phyloP scores from a whole-genome alignment of 30 jellyfish, hydroid and myxozoan species.

The Morbakka virulenta region DNA sequence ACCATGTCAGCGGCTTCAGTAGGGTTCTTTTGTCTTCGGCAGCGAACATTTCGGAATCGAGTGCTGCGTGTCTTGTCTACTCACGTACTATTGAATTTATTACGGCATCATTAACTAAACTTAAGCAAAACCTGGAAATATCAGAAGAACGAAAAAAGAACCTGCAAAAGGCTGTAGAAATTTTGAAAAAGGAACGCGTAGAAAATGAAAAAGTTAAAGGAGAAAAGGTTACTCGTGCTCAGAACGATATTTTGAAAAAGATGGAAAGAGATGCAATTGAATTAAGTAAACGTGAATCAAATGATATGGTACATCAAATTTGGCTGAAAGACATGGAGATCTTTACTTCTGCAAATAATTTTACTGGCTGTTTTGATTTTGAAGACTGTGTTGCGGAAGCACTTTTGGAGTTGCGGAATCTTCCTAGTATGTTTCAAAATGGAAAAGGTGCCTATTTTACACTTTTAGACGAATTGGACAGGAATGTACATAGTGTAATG shows the following conservation, averaged over 20 bases:
- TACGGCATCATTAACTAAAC: neutral
- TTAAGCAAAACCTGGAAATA: neutral
- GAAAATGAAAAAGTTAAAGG: neutral
- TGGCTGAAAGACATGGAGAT: slow-evolving; percentile 59
- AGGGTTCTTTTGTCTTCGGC: no score
- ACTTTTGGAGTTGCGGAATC: slow-evolving; percentile 9
- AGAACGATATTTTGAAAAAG: neutral
- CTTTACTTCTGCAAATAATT: slow-evolving; percentile 38
- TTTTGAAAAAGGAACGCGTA: neutral
- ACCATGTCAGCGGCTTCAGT: no score
- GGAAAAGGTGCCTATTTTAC: neutral
- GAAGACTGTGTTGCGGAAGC: slow-evolving; percentile 58
- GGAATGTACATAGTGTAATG: no score
- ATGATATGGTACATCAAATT: no score
- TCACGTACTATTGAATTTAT: slow-evolving; percentile 9
- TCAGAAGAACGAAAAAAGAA: neutral
- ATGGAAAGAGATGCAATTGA: neutral
- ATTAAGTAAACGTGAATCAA: neutral
- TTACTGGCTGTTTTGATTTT: slow-evolving; percentile 52
- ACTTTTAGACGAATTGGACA: neutral
- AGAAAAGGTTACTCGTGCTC: neutral
- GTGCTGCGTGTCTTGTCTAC: slow-evolving; percentile 38
- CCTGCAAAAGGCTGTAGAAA: neutral
- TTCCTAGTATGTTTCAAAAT: slow-evolving; percentile 24
- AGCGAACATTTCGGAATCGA: slow-evolving; percentile 17